These are phyloP conservation scores for Erebia ligea DNA, from an alignment of 2,888 invertebrate genomes.

Conservation along the genomic window DNA sequence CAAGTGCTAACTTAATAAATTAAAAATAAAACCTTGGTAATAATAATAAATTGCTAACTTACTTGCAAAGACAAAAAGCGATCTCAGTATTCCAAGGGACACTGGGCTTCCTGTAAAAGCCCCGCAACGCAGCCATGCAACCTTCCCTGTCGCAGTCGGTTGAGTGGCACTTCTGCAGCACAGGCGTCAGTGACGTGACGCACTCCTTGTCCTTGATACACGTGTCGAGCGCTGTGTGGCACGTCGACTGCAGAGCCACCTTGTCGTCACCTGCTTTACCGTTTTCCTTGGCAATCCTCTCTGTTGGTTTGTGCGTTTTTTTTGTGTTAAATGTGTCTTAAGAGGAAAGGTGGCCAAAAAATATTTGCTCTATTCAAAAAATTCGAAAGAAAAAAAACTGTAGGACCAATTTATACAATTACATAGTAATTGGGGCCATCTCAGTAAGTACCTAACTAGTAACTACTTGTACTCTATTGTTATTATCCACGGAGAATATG, in stretches of 20 bases:
- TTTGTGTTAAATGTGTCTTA: constrained; percentile 54
- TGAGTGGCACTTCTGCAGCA: constrained; percentile 91
- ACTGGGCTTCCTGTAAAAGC: constrained; percentile 91
- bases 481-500: no score
- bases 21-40: no score
- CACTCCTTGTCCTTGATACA: constrained; percentile 93
- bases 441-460: no score
- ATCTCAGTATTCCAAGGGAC: constrained; percentile 94
- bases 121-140: constrained; percentile 93
- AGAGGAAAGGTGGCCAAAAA: no score
- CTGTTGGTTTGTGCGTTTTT: constrained; percentile 65
- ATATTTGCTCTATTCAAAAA: no score
- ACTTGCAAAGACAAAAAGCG: constrained; percentile 97
- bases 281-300: constrained; percentile 81
- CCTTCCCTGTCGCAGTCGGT: constrained; percentile 90
- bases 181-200: constrained; percentile 90
- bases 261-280: constrained; percentile 81
- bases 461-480: no score
- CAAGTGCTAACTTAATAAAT: no score
- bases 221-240: constrained; percentile 92
- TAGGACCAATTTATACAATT: no score
- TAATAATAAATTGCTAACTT: constrained; percentile 63
- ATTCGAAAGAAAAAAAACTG: no score
- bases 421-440: no score
- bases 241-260: constrained; percentile 90